A percentile compares a stretch with the other conserved stretches of the same genome.
These are phyloP conservation scores for Ophiothrix spiculata DNA, from an alignment of 35 echinoderm and acorn worm genomes.

Conservation along the genomic window DNA sequence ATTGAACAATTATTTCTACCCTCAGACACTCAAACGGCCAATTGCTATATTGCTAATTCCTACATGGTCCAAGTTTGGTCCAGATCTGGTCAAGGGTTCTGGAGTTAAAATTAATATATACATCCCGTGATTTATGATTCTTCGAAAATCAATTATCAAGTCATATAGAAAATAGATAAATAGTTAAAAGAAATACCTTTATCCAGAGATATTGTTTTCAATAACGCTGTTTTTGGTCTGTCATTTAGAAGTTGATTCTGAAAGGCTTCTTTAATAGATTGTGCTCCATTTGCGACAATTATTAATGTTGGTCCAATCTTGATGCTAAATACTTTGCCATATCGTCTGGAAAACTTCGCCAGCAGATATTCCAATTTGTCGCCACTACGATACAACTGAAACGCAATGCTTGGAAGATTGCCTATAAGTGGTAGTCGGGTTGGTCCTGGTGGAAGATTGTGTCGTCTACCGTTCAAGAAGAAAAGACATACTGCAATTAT, in stretches of 20 bases:
- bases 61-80: too few species aligned
- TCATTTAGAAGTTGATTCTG: neutral
- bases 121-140: too few species aligned
- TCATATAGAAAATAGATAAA: too few species aligned
- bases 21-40: too few species aligned
- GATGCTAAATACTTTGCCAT: neutral
- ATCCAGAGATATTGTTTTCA: neutral
- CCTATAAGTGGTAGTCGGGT: neutral
- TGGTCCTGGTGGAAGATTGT: neutral
- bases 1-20: too few species aligned
- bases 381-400: neutral
- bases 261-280: neutral
- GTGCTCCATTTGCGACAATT: neutral
- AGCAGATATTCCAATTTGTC: neutral
- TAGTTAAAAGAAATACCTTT: too few species aligned
- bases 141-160: too few species aligned
- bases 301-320: neutral
- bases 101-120: too few species aligned
- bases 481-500: too few species aligned
- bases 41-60: too few species aligned
- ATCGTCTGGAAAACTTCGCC: neutral
- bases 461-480: neutral
- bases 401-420: neutral
- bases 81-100: too few species aligned
- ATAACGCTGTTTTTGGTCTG: neutral